These are phyloP conservation scores for Sebastes paucispinis DNA, from an alignment of 2,797 vertebrate species.

Conservation along the genomic window DNA sequence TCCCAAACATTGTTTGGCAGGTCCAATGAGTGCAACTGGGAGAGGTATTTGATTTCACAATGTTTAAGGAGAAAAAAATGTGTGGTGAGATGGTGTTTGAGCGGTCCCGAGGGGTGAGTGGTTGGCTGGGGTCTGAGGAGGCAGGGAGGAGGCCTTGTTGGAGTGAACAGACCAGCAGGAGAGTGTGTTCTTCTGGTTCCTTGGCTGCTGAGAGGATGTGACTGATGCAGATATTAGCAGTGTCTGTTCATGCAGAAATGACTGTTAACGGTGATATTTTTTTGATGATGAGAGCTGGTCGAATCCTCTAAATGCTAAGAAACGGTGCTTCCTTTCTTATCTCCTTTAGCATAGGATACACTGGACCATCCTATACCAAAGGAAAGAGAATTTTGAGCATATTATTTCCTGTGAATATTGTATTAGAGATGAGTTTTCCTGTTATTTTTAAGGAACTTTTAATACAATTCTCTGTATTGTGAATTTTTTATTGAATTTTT, in stretches of 20 bases:
- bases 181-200: not conserved
- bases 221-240: conserved; percentile 2
- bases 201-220: conserved; percentile 1
- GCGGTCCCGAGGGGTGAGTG: conserved; percentile 39
- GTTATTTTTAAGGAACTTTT: too few relatives aligned
- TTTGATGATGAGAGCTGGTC: not conserved
- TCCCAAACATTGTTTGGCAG: conserved; percentile 66
- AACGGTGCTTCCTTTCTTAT: not conserved
- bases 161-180: conserved; percentile 3
- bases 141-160: conserved; percentile 29
- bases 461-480: too few relatives aligned
- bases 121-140: conserved; percentile 49
- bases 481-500: too few relatives aligned
- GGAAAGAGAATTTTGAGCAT: too few relatives aligned
- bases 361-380: not conserved
- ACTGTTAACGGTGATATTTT: not conserved
- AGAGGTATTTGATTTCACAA: conserved; percentile 78
- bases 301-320: not conserved
- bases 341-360: not conserved
- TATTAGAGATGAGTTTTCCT: too few relatives aligned
- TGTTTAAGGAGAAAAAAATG: conserved; percentile 73
- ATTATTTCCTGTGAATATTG: too few relatives aligned
- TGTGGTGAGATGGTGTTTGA: conserved; percentile 64
- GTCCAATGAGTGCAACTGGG: conserved; percentile 56
- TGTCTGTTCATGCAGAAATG: not conserved